Evolutionary conservation across 1,140 invertebrate genomes (phyloP).

Genomic region (Arion vulgaris): DNA sequence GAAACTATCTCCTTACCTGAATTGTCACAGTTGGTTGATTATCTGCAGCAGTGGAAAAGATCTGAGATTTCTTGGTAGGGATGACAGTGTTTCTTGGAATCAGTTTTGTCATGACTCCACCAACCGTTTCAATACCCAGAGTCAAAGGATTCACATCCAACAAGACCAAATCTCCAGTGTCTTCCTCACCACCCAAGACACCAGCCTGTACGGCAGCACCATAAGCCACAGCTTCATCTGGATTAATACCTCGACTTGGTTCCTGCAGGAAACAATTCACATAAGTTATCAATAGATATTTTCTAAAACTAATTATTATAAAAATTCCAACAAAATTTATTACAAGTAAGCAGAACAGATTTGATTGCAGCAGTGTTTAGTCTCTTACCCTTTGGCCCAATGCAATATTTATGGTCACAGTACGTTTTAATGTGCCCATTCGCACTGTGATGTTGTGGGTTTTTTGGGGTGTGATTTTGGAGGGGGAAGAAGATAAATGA

Average conservation of each 20-base stretch:
- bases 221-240: constrained; percentile 86
- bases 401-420: no score
- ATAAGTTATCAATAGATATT: background rate
- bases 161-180: constrained; percentile 96
- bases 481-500: no score
- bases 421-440: no score
- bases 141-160: constrained; percentile 98
- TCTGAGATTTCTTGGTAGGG: constrained; percentile 99
- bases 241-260: constrained; percentile 97
- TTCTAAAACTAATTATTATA: no score
- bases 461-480: no score
- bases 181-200: constrained; percentile 79
- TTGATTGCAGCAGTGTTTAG: no score
- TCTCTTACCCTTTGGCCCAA: no score
- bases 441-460: no score
- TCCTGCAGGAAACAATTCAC: constrained; percentile 76
- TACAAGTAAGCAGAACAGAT: no score
- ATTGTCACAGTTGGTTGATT: constrained; percentile 99
- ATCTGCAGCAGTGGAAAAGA: constrained; percentile 98
- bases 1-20: constrained; percentile 75
- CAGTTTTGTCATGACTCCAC: constrained; percentile 99
- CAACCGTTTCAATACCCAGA: constrained; percentile 99
- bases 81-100: constrained; percentile 99
- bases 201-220: constrained; percentile 99
- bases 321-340: no score